Percentiles rank a stretch among this genome's conserved stretches.
phyloP scores from a whole-genome alignment of 1,140 invertebrate genomes.

The Eurosta solidaginis region DNA sequence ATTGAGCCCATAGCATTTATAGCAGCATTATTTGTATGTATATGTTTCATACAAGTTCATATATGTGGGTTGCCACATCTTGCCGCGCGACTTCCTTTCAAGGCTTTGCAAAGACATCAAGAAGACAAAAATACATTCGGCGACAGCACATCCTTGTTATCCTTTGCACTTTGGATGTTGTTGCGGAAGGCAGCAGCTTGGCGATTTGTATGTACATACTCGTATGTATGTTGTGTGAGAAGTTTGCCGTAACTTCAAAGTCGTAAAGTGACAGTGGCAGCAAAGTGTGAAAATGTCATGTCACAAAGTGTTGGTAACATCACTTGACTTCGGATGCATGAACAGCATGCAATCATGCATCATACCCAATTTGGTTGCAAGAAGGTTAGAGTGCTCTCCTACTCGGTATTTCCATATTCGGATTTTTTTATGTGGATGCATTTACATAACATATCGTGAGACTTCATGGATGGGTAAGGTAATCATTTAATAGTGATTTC shows the following conservation, averaged over 20 bases:
- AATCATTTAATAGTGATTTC: too few relatives aligned
- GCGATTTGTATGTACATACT: background rate
- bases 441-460: too few relatives aligned
- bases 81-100: conserved; percentile 39
- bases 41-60: conserved; percentile 35
- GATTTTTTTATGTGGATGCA: too few relatives aligned
- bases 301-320: conserved; percentile 39
- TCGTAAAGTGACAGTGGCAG: conserved; percentile 30
- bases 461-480: too few relatives aligned
- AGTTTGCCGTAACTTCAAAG: conserved; percentile 14
- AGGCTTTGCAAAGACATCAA: conserved; percentile 21
- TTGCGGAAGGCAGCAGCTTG: background rate
- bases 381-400: too few relatives aligned
- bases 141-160: conserved; percentile 30
- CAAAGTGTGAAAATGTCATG: conserved; percentile 60
- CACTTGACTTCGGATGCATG: conserved; percentile 20
- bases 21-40: too few relatives aligned
- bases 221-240: background rate
- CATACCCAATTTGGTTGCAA: too few relatives aligned
- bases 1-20: too few relatives aligned
- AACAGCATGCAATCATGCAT: conserved; percentile 27
- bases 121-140: conserved; percentile 37
- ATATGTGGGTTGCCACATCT: conserved; percentile 31
- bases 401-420: too few relatives aligned
- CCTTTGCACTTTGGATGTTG: conserved; percentile 18